These are phyloP conservation scores for Pseudotriccus pelzelni DNA, from an alignment of 2,797 vertebrate genomes.

Conservation along the genomic window DNA sequence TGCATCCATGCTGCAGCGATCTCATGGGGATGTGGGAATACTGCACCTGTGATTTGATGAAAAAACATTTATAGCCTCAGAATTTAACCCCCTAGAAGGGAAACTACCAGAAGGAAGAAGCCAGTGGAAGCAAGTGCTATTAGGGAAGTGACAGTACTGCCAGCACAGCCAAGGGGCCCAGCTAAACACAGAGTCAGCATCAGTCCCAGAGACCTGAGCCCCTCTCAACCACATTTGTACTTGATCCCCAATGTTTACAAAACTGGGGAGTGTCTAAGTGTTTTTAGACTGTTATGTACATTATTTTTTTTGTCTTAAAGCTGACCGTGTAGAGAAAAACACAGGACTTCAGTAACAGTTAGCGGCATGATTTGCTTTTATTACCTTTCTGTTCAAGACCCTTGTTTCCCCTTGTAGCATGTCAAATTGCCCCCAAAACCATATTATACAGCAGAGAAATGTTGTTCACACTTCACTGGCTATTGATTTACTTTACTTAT, in stretches of 20 bases:
- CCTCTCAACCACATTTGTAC: neutral
- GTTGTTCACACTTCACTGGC: conserved; percentile 95
- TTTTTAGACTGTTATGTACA: conserved; percentile 72
- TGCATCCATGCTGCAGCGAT: neutral
- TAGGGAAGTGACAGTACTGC: fast-evolving
- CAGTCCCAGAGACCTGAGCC: neutral
- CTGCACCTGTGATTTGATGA: neutral
- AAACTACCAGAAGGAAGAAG: neutral
- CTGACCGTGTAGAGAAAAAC: conserved; percentile 77
- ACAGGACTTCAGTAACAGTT: conserved; percentile 78
- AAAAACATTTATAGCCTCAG: neutral
- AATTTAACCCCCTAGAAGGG: neutral
- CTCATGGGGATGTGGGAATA: neutral
- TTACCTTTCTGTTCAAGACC: conserved; percentile 82
- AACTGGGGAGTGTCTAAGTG: conserved; percentile 56
- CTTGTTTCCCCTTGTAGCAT: conserved; percentile 86
- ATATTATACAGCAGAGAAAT: conserved; percentile 90
- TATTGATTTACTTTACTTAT: conserved; percentile 99
- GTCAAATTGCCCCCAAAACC: conserved; percentile 86
- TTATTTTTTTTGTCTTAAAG: conserved; percentile 80
- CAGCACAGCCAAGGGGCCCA: neutral
- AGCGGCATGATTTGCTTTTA: conserved; percentile 84
- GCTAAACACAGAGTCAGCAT: neutral
- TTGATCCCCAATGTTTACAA: conserved; percentile 40
- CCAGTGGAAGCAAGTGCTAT: neutral